A percentile compares a stretch with the other conserved stretches of the same genome.
Conservation (phyloP, 2,113 vertebrate genomes). For the cattle (Bos taurus) region ARS-UCD2.0 NC_037339.1:64140501-64141000, state of each 20-base stretch:
- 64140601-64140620: background rate
- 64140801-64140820: background rate
- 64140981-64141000: background rate
- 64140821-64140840: background rate
- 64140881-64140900: background rate
- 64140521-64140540: background rate
- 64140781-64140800: background rate
- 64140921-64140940: background rate
- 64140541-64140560: background rate
- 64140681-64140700: background rate
- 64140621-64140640: background rate
- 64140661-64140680: background rate
- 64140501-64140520: background rate
- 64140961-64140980: background rate
- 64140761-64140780: background rate
- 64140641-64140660: background rate
- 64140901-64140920: background rate
- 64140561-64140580: too few species aligned
- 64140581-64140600: accelerated
- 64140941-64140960: background rate
- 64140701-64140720: background rate
- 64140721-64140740: background rate
- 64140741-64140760: background rate
- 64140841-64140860: background rate
- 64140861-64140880: background rate